phyloP scores from a whole-genome alignment of 2,797 vertebrate genomes.

The Gymnoscopelus microlampas region DNA sequence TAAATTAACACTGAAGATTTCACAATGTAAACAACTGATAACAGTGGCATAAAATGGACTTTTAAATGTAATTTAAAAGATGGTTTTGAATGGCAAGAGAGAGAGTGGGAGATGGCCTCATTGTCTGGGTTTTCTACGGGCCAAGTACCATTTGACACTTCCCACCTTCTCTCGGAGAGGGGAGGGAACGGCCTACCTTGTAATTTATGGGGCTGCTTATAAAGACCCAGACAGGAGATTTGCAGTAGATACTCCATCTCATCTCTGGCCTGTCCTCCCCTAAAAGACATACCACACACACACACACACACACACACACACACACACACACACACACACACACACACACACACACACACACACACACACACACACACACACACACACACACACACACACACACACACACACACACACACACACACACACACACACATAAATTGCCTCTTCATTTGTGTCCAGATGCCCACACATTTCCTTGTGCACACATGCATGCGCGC shows the following conservation, averaged over 20 bases:
- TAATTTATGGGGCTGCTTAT: conserved; percentile 45
- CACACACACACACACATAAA: not conserved
- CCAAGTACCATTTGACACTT: conserved; percentile 8
- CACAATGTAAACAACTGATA: no score
- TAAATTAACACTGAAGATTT: no score
- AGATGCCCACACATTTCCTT: no score
- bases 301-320: conserved; percentile 4
- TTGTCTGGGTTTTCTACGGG: not conserved
- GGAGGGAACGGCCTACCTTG: not conserved
- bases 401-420: not conserved
- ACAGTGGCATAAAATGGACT: no score
- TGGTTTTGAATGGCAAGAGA: not conserved
- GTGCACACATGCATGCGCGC: no score
- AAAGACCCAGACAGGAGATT: conserved; percentile 45
- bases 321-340: not conserved
- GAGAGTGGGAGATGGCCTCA: not conserved
- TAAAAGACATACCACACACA: conserved; percentile 1
- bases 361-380: no score
- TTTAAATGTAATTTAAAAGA: no score
- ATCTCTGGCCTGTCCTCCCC: conserved; percentile 21
- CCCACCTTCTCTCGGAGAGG: not conserved
- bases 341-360: not conserved
- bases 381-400: not conserved
- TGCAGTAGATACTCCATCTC: conserved; percentile 28
- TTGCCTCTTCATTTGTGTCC: no score